Percentiles rank a stretch among this genome's conserved stretches.
These are phyloP conservation scores for Caenorhabditis sp. DNA, from an alignment of 2,888 invertebrate genomes.

Conservation along the genomic window DNA sequence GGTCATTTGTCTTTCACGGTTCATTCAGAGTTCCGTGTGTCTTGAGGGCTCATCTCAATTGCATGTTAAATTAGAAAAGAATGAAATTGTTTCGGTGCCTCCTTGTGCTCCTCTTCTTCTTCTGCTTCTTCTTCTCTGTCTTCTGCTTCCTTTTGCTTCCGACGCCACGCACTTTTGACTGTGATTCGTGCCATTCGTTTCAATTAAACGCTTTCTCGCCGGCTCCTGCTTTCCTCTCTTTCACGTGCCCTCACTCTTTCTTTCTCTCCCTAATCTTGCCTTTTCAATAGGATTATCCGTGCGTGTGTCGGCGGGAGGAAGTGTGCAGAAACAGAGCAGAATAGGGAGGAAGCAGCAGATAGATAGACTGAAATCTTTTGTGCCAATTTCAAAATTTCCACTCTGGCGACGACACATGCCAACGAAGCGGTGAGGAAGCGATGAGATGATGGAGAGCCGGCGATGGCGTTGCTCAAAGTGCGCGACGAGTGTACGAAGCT, in stretches of 20 bases:
- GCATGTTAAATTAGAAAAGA: constrained; percentile 29
- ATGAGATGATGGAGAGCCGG: constrained; percentile 30
- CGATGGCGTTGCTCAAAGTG: constrained; percentile 62
- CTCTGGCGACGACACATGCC: constrained; percentile 28
- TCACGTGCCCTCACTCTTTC: background rate
- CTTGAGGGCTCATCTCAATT: constrained; percentile 35
- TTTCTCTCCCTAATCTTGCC: constrained; percentile 2
- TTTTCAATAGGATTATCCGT: constrained; percentile 45
- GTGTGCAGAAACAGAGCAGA: constrained; percentile 10
- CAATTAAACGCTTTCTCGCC: background rate
- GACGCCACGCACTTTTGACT: background rate
- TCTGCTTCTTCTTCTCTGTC: constrained; percentile 4
- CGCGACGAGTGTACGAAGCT: constrained; percentile 70
- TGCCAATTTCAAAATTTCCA: constrained; percentile 23
- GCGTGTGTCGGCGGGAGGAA: background rate
- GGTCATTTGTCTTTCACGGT: background rate
- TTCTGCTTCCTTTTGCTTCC: background rate
- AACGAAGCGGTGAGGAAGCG: background rate
- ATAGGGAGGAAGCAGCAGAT: no score
- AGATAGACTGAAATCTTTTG: constrained; percentile 12
- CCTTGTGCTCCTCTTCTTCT: constrained; percentile 3
- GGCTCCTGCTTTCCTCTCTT: background rate
- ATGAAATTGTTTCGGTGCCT: constrained; percentile 1
- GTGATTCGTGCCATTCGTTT: background rate
- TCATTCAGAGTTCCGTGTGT: no score